Evolutionary conservation across 2,113 vertebrate genomes (phyloP), one percentile per base, ranked within the genome.

Genomic region (Ammodramus savannarum): DNA sequence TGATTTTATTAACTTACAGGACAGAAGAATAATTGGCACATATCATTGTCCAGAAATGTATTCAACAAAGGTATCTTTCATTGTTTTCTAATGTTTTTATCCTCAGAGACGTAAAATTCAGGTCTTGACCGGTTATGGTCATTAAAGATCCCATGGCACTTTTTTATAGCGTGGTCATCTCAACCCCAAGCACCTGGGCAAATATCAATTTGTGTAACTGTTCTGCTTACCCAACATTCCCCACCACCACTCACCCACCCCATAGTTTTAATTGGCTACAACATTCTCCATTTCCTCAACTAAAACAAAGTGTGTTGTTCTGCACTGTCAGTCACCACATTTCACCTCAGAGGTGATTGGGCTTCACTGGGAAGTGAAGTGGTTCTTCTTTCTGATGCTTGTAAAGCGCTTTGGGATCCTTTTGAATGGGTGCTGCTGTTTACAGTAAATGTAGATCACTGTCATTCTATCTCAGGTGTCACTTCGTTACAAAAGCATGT

Each of bases 11-110:
- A 97, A 97, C 97, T 97, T 97, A 95, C 97, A 97, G 97, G 97
- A 97, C 97, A 97, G 97, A 97, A 97, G 97, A 97, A 97, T 97
- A 97, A 97, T 97, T 97, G 97, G 97, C 96, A 97, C 97, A 97
- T 97, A 97, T 97, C 97, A 97, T 97, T 97, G 97, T 97, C 97
- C 97, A 97, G 97, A 97, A 97, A 97, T 97, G 96, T 97, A 97
- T 97, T 96, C 97, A 97, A 97, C 97, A 97, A 97, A 97, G 97
- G 97, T 97, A 97, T 97, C 93, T 97, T 97, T 97, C 96, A 94
- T 94, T 95, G 95, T 97, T 97, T 97, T 97, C 92, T 97, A 96
- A 97, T 97, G 27, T 91, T 97, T 94, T 95, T 97, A 95, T 95
- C 94, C 91, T 97, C 92, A 96, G 95, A 95, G 75, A 74, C 46